Evolutionary conservation across 2,113 vertebrate species (phyloP).

Genomic region (Azemiops feae): DNA sequence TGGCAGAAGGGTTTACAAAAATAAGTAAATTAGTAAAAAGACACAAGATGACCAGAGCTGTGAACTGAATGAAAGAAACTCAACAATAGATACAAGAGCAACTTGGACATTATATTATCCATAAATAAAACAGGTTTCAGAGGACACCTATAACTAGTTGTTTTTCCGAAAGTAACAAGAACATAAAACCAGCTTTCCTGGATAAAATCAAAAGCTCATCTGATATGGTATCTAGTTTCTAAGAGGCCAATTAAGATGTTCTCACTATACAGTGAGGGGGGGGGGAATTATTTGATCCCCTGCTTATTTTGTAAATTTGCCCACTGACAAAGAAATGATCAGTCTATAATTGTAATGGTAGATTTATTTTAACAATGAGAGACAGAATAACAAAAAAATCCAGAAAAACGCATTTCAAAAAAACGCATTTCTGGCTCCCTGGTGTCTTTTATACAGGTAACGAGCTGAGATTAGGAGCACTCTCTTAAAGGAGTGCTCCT

Average conservation of each 20-base stretch:
- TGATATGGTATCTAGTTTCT: neutral
- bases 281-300: too few species aligned
- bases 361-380: too few species aligned
- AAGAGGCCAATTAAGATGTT: neutral
- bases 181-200: neutral
- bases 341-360: too few species aligned
- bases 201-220: neutral
- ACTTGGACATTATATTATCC: neutral
- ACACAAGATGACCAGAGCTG: neutral
- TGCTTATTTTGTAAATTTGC: too few species aligned
- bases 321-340: too few species aligned
- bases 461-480: too few species aligned
- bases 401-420: too few species aligned
- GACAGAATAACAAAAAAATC: too few species aligned
- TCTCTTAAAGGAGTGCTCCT: too few species aligned
- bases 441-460: too few species aligned
- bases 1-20: neutral
- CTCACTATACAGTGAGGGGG: too few species aligned
- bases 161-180: neutral
- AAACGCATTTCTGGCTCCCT: too few species aligned
- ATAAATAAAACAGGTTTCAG: neutral
- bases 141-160: neutral
- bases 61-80: neutral
- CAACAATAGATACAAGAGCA: neutral
- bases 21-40: neutral